phyloP scores from a whole-genome alignment of 2,888 invertebrate species.

The Nasonovia ribisnigri region DNA sequence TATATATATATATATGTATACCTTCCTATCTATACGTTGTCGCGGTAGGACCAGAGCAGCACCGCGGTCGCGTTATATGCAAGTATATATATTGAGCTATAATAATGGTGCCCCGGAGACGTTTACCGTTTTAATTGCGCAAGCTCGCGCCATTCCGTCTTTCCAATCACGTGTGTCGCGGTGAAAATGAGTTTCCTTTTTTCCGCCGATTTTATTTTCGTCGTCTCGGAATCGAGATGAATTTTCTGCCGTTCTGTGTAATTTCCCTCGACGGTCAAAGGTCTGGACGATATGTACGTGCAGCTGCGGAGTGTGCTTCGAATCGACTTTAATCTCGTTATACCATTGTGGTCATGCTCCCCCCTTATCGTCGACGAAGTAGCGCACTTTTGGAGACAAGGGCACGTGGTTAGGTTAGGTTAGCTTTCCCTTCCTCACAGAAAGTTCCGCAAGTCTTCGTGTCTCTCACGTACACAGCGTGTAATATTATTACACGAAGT shows the following conservation, averaged over 20 bases:
- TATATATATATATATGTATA: background rate
- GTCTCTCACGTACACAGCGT: background rate
- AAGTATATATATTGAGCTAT: no score
- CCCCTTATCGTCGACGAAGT: background rate
- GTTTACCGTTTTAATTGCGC: constrained; percentile 58
- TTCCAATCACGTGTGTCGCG: background rate
- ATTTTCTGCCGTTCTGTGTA: background rate
- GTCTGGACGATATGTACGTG: background rate
- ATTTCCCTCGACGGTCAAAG: constrained; percentile 24
- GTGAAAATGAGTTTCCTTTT: constrained; percentile 39
- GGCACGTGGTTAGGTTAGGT: background rate
- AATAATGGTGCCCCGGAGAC: constrained; percentile 29
- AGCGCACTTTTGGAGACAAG: background rate
- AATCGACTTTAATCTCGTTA: background rate
- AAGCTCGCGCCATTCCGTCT: background rate
- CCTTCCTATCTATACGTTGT: background rate
- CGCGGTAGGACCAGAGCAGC: background rate
- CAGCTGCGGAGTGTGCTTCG: background rate
- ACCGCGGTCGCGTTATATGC: background rate
- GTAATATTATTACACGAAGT: background rate
- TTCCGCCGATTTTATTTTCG: background rate
- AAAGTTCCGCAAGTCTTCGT: background rate
- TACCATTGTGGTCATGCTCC: background rate
- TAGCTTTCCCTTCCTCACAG: background rate
- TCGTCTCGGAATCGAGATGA: background rate